Conservation (phyloP, 2,888 invertebrate species). For the Eupithecia vulgata region DNA sequence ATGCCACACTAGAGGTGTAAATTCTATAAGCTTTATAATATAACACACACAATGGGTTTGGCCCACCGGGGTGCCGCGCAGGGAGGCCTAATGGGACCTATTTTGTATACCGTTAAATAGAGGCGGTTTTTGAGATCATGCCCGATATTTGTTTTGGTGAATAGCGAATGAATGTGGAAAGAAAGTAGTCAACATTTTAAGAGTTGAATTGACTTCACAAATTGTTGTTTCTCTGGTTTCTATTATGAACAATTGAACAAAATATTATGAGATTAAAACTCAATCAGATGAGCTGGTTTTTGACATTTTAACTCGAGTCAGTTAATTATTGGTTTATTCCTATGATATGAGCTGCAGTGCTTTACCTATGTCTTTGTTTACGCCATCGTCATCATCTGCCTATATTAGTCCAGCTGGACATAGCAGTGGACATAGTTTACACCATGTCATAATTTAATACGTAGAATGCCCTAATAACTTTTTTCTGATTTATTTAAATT, state of each 20-base stretch:
- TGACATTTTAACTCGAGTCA: neutral
- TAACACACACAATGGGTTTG: conserved; percentile 63
- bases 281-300: neutral
- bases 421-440: too few relatives aligned
- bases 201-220: conserved; percentile 29
- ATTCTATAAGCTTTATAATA: conserved; percentile 68
- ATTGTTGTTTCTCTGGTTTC: neutral
- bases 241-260: neutral
- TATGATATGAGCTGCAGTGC: neutral
- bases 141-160: conserved; percentile 72
- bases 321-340: neutral
- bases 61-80: conserved; percentile 58
- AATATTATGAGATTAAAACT: neutral
- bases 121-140: conserved; percentile 59
- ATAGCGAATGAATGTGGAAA: conserved; percentile 69
- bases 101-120: conserved; percentile 72
- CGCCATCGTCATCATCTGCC: too few relatives aligned
- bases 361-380: neutral
- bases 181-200: conserved; percentile 56
- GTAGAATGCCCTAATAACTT: too few relatives aligned
- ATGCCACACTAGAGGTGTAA: conserved; percentile 67
- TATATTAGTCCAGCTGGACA: too few relatives aligned
- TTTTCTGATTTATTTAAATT: too few relatives aligned
- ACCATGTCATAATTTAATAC: too few relatives aligned
- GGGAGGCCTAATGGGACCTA: conserved; percentile 43